These are phyloP conservation scores for Donacobius atricapilla DNA, from an alignment of 2,113 vertebrate species.

Conservation along the genomic window DNA sequence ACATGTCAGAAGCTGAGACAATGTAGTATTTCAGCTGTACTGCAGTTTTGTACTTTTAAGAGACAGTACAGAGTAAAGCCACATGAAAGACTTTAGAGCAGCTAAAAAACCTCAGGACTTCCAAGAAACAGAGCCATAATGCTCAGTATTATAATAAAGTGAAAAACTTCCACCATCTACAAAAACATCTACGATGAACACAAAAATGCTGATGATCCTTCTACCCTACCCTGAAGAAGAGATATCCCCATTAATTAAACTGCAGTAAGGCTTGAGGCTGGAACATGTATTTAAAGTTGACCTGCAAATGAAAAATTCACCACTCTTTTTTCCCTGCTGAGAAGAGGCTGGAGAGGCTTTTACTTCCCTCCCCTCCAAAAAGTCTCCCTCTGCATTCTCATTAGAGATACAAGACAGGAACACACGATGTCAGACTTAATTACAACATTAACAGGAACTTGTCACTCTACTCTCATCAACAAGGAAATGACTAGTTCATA, in stretches of 20 bases:
- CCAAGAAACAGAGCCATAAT: not conserved
- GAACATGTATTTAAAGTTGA: slow-evolving; percentile 61
- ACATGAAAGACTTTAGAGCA: not conserved
- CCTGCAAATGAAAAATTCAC: slow-evolving; percentile 56
- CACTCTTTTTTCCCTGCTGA: not conserved
- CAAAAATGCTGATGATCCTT: not conserved
- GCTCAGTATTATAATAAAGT: not conserved
- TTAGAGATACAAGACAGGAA: not conserved
- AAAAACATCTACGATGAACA: not conserved
- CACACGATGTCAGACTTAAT: not conserved
- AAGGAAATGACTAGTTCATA: not conserved
- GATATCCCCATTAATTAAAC: not conserved
- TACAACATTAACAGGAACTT: not conserved
- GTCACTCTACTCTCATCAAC: not conserved
- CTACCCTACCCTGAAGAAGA: not conserved
- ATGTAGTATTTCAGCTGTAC: not conserved
- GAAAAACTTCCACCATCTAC: not conserved
- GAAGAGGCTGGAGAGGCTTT: not conserved
- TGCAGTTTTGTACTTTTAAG: not conserved
- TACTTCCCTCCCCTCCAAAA: not conserved
- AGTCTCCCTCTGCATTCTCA: not conserved
- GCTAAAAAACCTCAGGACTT: not conserved
- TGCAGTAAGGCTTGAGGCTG: slow-evolving; percentile 47
- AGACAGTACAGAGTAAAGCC: not conserved
- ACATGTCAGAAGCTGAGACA: not conserved